Evolutionary conservation across 2,797 vertebrate genomes (phyloP).

Genomic region (Pristis pectinata): DNA sequence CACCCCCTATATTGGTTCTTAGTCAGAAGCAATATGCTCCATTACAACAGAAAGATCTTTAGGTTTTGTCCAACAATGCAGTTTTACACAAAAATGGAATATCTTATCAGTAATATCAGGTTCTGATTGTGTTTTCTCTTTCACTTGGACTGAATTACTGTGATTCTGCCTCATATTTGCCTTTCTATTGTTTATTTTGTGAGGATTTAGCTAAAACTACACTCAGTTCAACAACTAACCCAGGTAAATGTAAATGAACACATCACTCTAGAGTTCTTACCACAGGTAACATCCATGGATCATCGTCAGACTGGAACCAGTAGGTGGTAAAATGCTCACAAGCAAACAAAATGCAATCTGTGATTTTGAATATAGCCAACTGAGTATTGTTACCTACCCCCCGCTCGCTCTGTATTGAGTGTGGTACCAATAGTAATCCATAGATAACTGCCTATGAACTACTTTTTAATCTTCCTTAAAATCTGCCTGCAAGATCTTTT

Average conservation of each 20-base stretch:
- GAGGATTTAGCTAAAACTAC: background rate
- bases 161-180: background rate
- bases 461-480: too few relatives aligned
- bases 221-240: background rate
- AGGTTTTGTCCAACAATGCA: background rate
- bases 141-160: background rate
- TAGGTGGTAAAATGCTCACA: background rate
- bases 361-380: too few relatives aligned
- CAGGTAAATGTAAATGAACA: background rate
- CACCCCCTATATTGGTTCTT: too few relatives aligned
- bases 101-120: background rate
- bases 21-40: background rate
- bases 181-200: background rate
- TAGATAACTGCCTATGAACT: too few relatives aligned
- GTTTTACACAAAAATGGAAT: too few relatives aligned
- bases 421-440: too few relatives aligned
- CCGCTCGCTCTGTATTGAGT: too few relatives aligned
- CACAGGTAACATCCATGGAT: background rate
- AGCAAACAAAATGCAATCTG: too few relatives aligned
- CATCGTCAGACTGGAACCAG: background rate
- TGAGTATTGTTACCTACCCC: too few relatives aligned
- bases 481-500: too few relatives aligned
- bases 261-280: background rate
- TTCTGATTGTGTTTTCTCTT: background rate
- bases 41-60: background rate